phyloP scores from a whole-genome alignment of 92 coral and sea anemone genomes.

The Pocillopora meandrina region DNA sequence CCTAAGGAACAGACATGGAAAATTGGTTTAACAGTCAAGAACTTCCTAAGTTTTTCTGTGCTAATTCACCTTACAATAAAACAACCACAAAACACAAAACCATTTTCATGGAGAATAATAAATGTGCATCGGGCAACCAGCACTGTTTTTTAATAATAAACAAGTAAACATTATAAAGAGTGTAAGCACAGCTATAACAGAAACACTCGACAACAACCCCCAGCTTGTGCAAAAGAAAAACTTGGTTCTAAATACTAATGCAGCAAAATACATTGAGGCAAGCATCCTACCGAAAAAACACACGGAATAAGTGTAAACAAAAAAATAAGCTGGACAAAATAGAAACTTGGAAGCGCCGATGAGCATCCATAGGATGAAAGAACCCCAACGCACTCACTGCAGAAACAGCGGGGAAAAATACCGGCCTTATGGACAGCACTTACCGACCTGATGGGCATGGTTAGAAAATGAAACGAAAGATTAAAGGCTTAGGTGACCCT shows the following conservation, averaged over 20 bases:
- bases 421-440: slow-evolving; percentile 5
- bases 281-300: background rate
- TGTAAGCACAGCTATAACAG: too few species aligned
- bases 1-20: too few species aligned
- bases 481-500: slow-evolving; percentile 6
- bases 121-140: slow-evolving; percentile 1
- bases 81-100: slow-evolving; percentile 2
- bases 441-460: background rate
- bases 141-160: slow-evolving; percentile 1
- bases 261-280: background rate
- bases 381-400: background rate
- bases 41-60: background rate
- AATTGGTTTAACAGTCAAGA: too few species aligned
- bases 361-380: background rate
- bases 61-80: background rate
- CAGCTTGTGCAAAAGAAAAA: background rate
- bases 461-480: too few species aligned
- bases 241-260: too few species aligned
- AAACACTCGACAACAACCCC: background rate
- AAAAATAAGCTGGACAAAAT: too few species aligned
- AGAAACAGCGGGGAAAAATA: background rate
- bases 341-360: too few species aligned
- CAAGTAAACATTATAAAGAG: too few species aligned
- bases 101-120: slow-evolving; percentile 6
- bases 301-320: background rate